A percentile compares a stretch with the other conserved stretches of the same genome.
These are phyloP conservation scores for Bombyx mori DNA, from an alignment of 1,140 invertebrate genomes.

Conservation along the genomic window ASM3026992v2 NC_085130.1:6996501-6997000, in stretches of 20 bases:
- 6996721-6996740: conserved; percentile 1
- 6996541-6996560: too few species aligned
- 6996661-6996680: conserved; percentile 5
- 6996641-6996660: conserved; percentile 7
- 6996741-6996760: not conserved
- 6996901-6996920: too few species aligned
- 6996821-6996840: not conserved
- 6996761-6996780: not conserved
- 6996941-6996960: too few species aligned
- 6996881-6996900: too few species aligned
- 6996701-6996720: conserved; percentile 9
- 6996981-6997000: too few species aligned
- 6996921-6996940: too few species aligned
- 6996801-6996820: not conserved
- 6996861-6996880: too few species aligned
- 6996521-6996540: not conserved
- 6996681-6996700: conserved; percentile 10
- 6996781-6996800: not conserved
- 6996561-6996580: too few species aligned
- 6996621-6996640: not conserved
- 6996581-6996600: not conserved
- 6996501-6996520: conserved; percentile 51
- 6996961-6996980: too few species aligned
- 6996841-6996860: too few species aligned
- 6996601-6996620: conserved; percentile 4